These are phyloP conservation scores for Patella ulyssiponensis DNA, from an alignment of 2,888 invertebrate species.

Conservation along the genomic window DNA sequence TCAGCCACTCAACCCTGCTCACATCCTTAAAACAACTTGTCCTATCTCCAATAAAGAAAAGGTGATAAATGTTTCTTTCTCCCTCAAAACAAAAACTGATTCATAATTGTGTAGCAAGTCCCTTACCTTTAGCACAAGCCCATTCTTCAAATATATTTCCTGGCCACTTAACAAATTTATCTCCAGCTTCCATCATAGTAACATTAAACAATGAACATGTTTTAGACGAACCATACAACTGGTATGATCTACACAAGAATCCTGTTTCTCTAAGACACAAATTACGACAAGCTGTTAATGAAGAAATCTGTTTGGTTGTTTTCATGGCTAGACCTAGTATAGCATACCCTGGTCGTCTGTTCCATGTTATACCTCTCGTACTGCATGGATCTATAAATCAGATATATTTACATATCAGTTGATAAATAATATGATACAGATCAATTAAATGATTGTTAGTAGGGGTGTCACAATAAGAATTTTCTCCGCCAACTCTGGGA, in stretches of 20 bases:
- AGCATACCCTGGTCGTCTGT: constrained; percentile 40
- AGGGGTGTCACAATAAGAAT: neutral
- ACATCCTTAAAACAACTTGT: too few species aligned
- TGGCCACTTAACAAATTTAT: constrained; percentile 41
- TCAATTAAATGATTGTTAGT: neutral
- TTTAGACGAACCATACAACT: constrained; percentile 32
- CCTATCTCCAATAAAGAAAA: too few species aligned
- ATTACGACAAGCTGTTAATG: constrained; percentile 38
- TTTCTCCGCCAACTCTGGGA: too few species aligned
- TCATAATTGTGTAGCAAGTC: too few species aligned
- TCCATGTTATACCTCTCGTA: constrained; percentile 40
- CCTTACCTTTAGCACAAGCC: constrained; percentile 43
- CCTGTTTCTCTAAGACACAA: constrained; percentile 44
- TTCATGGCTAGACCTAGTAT: constrained; percentile 32
- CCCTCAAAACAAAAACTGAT: too few species aligned
- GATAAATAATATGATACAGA: neutral
- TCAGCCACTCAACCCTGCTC: too few species aligned
- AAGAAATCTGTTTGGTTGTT: constrained; percentile 25
- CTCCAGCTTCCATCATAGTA: constrained; percentile 26
- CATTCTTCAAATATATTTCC: constrained; percentile 50
- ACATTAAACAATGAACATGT: constrained; percentile 42
- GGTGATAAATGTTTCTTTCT: too few species aligned
- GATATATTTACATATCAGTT: neutral
- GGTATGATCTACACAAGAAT: constrained; percentile 47
- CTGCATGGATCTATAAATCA: constrained; percentile 47